These are phyloP conservation scores for Hippopotamus amphibius DNA, from an alignment of 2,113 vertebrate genomes.

Conservation along the genomic window DNA sequence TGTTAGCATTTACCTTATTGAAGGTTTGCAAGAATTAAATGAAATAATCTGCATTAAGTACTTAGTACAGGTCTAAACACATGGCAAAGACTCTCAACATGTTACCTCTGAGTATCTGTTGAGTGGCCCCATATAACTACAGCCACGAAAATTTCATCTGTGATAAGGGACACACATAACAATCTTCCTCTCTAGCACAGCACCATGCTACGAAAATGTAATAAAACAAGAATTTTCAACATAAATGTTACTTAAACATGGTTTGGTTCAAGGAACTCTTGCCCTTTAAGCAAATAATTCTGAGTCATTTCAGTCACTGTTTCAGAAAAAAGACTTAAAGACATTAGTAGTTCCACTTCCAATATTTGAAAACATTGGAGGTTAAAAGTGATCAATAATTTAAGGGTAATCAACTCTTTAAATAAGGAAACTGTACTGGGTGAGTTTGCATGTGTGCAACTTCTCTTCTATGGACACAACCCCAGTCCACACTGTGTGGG, in stretches of 20 bases:
- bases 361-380: neutral
- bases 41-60: neutral
- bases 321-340: neutral
- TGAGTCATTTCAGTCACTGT: neutral
- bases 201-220: neutral
- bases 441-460: neutral
- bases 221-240: neutral
- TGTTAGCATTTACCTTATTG: neutral
- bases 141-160: neutral
- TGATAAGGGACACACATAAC: neutral
- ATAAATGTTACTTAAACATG: neutral
- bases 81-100: neutral
- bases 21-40: neutral
- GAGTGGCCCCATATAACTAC: neutral
- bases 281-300: constrained; percentile 18
- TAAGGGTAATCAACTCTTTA: neutral
- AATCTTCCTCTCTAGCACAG: neutral
- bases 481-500: neutral
- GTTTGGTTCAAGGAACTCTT: neutral
- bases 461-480: neutral
- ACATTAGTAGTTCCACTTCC: neutral
- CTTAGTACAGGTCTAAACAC: neutral
- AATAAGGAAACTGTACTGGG: neutral
- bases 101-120: neutral
- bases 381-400: neutral